Evolutionary conservation across 1,140 invertebrate species (phyloP).

Genomic region (Druon quercuslanigerum): DNA sequence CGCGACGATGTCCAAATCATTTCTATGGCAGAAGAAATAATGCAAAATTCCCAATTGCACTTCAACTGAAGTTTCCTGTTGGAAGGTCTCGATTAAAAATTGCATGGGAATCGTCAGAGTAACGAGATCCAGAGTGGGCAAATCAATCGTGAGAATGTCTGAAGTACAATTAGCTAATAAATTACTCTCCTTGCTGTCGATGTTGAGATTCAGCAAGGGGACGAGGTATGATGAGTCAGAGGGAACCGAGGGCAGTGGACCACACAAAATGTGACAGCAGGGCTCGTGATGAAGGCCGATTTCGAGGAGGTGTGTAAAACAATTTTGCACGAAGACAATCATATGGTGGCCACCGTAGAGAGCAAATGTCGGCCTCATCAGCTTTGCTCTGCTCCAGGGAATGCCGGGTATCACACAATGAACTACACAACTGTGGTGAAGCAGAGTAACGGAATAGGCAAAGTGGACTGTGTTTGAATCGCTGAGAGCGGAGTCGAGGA

Average conservation of each 20-base stretch:
- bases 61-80: slow-evolving; percentile 79
- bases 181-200: slow-evolving; percentile 37
- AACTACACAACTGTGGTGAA: slow-evolving; percentile 88
- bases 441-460: slow-evolving; percentile 87
- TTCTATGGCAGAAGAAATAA: slow-evolving; percentile 85
- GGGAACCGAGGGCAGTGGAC: slow-evolving; percentile 76
- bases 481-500: slow-evolving; percentile 74
- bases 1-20: slow-evolving; percentile 82
- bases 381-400: slow-evolving; percentile 84
- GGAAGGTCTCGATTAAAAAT: slow-evolving; percentile 82
- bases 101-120: slow-evolving; percentile 79
- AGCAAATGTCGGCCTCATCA: slow-evolving; percentile 84
- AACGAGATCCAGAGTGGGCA: slow-evolving; percentile 83
- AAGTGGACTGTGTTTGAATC: slow-evolving; percentile 84
- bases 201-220: slow-evolving; percentile 73
- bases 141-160: slow-evolving; percentile 75
- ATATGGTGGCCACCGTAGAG: slow-evolving; percentile 85
- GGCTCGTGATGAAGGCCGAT: slow-evolving; percentile 87
- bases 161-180: slow-evolving; percentile 44
- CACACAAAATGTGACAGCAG: slow-evolving; percentile 84
- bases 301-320: slow-evolving; percentile 88
- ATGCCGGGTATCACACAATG: slow-evolving; percentile 88
- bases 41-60: slow-evolving; percentile 86
- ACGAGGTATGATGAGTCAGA: slow-evolving; percentile 79
- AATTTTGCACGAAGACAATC: slow-evolving; percentile 84